phyloP scores from a whole-genome alignment of 2,888 invertebrate species.

The Balanococcus diminutus region DNA sequence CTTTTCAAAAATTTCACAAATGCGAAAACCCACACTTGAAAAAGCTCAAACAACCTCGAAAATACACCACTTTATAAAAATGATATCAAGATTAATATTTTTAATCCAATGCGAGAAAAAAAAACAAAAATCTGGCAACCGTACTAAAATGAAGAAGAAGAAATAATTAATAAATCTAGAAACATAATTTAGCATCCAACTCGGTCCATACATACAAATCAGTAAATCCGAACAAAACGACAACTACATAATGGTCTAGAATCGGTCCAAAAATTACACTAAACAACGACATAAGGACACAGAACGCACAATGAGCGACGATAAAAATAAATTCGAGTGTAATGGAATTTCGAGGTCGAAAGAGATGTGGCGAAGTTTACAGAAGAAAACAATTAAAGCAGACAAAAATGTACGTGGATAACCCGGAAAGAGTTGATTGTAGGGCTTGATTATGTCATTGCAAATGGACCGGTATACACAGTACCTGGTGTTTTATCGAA shows the following conservation, averaged over 20 bases:
- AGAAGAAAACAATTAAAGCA: conserved; percentile 41
- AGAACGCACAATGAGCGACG: not conserved
- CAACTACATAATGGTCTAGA: not conserved
- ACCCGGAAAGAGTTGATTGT: conserved; percentile 13
- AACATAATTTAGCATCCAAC: not conserved
- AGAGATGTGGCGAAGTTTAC: conserved; percentile 41
- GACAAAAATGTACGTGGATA: conserved; percentile 19
- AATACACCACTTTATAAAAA: too few species aligned
- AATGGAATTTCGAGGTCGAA: conserved; percentile 37
- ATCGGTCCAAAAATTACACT: not conserved
- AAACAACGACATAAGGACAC: not conserved
- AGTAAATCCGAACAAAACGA: not conserved
- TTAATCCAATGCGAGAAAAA: too few species aligned
- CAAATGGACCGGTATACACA: not conserved
- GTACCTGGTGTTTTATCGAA: not conserved
- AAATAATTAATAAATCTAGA: not conserved
- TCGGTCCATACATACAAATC: not conserved
- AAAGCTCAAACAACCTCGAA: too few species aligned
- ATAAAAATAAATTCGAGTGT: conserved; percentile 37
- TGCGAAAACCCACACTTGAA: too few species aligned
- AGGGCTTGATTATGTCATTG: not conserved
- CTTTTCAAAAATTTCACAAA: too few species aligned
- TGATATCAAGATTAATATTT: too few species aligned
- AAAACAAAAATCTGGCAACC: not conserved
- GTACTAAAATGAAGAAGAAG: not conserved